A percentile compares a stretch with the other conserved stretches of the same genome.
Conservation (phyloP, 2,113 vertebrate genomes). For the Thunnus maccoyii region DNA sequence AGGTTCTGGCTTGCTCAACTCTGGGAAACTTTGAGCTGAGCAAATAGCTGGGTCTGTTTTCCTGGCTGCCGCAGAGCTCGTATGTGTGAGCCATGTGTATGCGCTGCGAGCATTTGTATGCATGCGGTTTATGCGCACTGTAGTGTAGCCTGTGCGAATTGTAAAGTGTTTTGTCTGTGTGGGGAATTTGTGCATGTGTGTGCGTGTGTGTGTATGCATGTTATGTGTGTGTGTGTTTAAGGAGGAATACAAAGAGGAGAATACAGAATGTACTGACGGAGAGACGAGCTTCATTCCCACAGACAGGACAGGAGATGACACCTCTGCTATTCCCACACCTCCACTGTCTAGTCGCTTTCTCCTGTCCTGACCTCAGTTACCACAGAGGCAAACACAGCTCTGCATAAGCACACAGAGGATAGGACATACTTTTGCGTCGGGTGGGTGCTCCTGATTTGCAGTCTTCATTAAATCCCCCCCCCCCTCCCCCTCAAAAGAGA, state of each 20-base stretch:
- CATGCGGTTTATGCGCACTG: conserved; percentile 24
- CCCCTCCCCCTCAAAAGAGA: neutral
- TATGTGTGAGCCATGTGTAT: conserved; percentile 66
- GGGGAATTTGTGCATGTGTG: conserved; percentile 31
- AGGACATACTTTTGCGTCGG: conserved; percentile 24
- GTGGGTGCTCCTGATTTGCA: conserved; percentile 28
- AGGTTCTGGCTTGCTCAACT: conserved; percentile 84
- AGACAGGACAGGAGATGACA: conserved; percentile 72
- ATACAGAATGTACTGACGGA: conserved; percentile 31
- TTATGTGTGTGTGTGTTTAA: conserved; percentile 12
- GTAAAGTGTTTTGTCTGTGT: conserved; percentile 59
- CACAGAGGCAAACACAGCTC: conserved; percentile 60
- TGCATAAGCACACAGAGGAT: conserved; percentile 51
- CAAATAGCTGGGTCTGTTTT: conserved; percentile 84
- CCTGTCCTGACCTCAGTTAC: conserved; percentile 58
- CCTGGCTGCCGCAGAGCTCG: conserved; percentile 66
- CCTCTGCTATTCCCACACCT: conserved; percentile 79
- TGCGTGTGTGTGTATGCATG: conserved; percentile 19
- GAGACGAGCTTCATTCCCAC: conserved; percentile 63
- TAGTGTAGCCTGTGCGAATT: conserved; percentile 19
- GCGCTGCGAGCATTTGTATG: conserved; percentile 32
- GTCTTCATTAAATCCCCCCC: conserved; percentile 22
- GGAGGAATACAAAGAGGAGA: conserved; percentile 34
- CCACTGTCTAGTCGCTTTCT: conserved; percentile 61
- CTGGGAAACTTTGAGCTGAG: conserved; percentile 85